Percentiles rank a stretch among this genome's conserved stretches.
Evolutionary conservation across 1,140 invertebrate species (phyloP).

Genomic region (Aphidius ervi): DNA sequence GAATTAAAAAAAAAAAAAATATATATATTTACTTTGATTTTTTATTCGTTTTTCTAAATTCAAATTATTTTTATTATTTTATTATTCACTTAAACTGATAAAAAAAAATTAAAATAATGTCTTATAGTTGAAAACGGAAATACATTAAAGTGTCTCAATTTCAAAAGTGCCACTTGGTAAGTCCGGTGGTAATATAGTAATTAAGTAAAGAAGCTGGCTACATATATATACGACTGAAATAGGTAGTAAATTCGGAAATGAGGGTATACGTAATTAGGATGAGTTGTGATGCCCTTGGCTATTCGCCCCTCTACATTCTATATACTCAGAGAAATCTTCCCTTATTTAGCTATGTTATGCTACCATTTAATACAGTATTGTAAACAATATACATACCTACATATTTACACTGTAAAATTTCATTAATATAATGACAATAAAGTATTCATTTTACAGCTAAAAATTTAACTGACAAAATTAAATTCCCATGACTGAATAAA

Average conservation of each 20-base stretch:
- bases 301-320: constrained; percentile 12
- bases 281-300: constrained; percentile 37
- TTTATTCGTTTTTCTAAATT: no score
- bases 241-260: constrained; percentile 35
- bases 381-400: no score
- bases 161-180: constrained; percentile 25
- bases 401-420: no score
- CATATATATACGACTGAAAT: constrained; percentile 30
- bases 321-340: no score
- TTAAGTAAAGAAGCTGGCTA: constrained; percentile 38
- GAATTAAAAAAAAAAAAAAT: no score
- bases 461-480: no score
- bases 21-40: no score
- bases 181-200: constrained; percentile 43
- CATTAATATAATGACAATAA: no score
- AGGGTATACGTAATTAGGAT: constrained; percentile 47
- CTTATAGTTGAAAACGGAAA: constrained; percentile 28
- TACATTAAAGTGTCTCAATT: constrained; percentile 41
- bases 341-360: constrained; percentile 20
- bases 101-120: no score
- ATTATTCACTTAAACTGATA: neutral
- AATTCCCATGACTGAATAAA: no score
- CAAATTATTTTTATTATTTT: no score
- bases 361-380: neutral
- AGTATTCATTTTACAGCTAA: no score